Conservation (phyloP, 2,797 vertebrate species). For the Sebastes vulpes region DNA sequence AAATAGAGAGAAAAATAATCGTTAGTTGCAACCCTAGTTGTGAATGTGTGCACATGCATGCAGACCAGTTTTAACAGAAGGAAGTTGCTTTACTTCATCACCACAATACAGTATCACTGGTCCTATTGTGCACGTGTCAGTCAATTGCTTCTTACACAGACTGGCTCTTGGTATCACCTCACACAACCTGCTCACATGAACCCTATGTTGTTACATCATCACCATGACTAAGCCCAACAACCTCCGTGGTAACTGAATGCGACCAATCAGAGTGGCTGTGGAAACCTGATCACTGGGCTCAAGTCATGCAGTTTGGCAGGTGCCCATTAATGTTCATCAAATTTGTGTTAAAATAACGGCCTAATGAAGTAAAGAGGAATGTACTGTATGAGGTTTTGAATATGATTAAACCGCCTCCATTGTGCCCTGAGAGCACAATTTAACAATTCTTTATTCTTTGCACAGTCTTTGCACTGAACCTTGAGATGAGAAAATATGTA, state of each 20-base stretch:
- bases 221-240: background rate
- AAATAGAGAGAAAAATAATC: too few relatives aligned
- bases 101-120: background rate
- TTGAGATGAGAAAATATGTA: slow-evolving; percentile 55
- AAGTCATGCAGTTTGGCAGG: slow-evolving; percentile 39
- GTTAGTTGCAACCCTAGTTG: background rate
- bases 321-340: slow-evolving; percentile 49
- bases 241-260: slow-evolving; percentile 36
- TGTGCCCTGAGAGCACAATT: slow-evolving; percentile 50
- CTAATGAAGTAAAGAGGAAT: slow-evolving; percentile 16
- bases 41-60: background rate
- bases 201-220: slow-evolving; percentile 19
- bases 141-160: background rate
- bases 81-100: background rate
- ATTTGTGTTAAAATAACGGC: slow-evolving; percentile 27
- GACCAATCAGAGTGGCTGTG: slow-evolving; percentile 6
- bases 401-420: slow-evolving; percentile 47
- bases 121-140: slow-evolving; percentile 10
- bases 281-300: slow-evolving; percentile 56
- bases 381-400: slow-evolving; percentile 16
- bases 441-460: slow-evolving; percentile 43
- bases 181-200: slow-evolving; percentile 7
- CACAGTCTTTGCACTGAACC: slow-evolving; percentile 48
- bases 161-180: slow-evolving; percentile 10
- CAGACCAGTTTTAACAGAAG: background rate